phyloP scores from a whole-genome alignment of 2,888 invertebrate genomes.

The Macrosoma leucophasiata region DNA sequence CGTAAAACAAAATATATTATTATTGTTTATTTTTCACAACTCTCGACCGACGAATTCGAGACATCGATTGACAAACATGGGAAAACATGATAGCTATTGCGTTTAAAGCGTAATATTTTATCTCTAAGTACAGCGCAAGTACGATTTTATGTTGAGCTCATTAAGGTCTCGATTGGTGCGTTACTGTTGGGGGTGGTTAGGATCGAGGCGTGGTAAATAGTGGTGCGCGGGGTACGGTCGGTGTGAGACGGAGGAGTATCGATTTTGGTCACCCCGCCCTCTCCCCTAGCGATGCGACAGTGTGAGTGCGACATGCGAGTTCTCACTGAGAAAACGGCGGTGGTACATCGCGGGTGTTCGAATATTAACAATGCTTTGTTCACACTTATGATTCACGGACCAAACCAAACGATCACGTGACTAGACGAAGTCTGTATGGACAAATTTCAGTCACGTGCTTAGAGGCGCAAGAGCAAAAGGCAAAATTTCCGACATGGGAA shows the following conservation, averaged over 20 bases:
- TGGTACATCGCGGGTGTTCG: conserved; percentile 41
- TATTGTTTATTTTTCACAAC: background rate
- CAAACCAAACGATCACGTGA: conserved; percentile 29
- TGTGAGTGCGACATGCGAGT: conserved; percentile 65
- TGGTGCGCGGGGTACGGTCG: conserved; percentile 51
- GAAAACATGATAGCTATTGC: conserved; percentile 38
- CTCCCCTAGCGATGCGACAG: conserved; percentile 64
- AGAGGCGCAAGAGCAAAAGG: too few relatives aligned
- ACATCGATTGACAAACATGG: conserved; percentile 31
- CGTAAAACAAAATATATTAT: background rate
- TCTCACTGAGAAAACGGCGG: conserved; percentile 49
- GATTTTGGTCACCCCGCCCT: conserved; percentile 71
- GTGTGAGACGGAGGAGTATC: conserved; percentile 68
- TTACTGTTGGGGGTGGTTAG: conserved; percentile 68
- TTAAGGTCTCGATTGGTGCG: conserved; percentile 65
- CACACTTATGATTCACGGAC: conserved; percentile 26
- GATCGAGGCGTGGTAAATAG: conserved; percentile 53
- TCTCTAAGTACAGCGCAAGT: conserved; percentile 36
- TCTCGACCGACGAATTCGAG: conserved; percentile 3
- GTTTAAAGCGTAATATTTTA: conserved; percentile 32
- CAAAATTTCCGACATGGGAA: too few relatives aligned
- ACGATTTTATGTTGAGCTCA: conserved; percentile 52
- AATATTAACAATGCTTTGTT: conserved; percentile 59
- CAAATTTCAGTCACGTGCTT: too few relatives aligned
- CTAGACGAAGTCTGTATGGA: too few relatives aligned